A percentile compares a stretch with the other conserved stretches of the same genome.
phyloP scores from a whole-genome alignment of 2,113 vertebrate species.

The Ochotona princeps region DNA sequence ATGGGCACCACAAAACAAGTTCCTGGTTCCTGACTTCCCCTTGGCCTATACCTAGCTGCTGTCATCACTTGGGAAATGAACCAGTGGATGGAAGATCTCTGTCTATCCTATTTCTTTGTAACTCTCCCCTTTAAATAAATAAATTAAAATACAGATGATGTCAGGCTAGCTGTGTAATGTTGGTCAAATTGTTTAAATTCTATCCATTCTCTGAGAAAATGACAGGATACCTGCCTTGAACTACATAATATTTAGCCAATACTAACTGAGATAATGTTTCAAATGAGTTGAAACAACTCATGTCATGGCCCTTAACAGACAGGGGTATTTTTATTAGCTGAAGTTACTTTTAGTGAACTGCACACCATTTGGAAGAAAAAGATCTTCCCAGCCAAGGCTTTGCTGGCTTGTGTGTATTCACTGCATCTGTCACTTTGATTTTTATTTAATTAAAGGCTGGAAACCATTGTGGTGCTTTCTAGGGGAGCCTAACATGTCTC shows the following conservation, averaged over 20 bases:
- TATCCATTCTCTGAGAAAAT: not conserved
- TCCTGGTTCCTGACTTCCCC: no score
- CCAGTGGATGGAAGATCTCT: no score
- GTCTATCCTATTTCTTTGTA: no score
- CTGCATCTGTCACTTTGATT: conserved; percentile 66
- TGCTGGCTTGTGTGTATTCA: conserved; percentile 54
- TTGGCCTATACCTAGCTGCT: no score
- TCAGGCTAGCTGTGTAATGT: not conserved
- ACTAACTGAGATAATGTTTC: conserved; percentile 48
- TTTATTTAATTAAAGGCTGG: conserved; percentile 62
- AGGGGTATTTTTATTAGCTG: conserved; percentile 60
- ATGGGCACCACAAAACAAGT: no score
- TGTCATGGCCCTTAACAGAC: not conserved
- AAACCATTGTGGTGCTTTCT: conserved; percentile 26
- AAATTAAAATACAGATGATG: not conserved
- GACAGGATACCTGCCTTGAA: not conserved
- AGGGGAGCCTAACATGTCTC: not conserved
- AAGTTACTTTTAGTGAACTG: conserved; percentile 53
- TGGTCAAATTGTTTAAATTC: not conserved
- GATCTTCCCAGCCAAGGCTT: conserved; percentile 59
- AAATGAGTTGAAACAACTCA: conserved; percentile 25
- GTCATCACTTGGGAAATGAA: no score
- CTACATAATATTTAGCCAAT: conserved; percentile 13
- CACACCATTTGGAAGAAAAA: conserved; percentile 66
- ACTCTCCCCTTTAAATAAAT: no score